Evolutionary conservation across 2,888 invertebrate species (phyloP).

Genomic region (Dolichopus griseipennis): DNA sequence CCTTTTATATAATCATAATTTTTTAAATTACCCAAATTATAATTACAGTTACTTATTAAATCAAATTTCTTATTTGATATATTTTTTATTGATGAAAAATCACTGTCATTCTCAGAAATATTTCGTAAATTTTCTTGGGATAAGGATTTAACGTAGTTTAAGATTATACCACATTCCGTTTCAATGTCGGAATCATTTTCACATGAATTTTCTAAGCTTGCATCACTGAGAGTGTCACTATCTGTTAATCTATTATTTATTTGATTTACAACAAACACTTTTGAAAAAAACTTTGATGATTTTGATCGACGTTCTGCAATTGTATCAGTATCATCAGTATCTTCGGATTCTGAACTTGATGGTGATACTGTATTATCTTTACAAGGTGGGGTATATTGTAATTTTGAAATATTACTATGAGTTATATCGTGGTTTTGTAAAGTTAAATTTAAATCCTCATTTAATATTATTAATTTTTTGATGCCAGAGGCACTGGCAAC

Average conservation of each 20-base stretch:
- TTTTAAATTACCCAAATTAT: slow-evolving; percentile 19
- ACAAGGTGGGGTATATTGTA: slow-evolving; percentile 36
- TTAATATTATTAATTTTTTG: slow-evolving; percentile 23
- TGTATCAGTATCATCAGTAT: slow-evolving; percentile 49
- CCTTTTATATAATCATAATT: background rate
- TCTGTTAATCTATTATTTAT: slow-evolving; percentile 48
- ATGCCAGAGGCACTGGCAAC: slow-evolving; percentile 28
- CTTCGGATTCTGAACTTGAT: slow-evolving; percentile 41
- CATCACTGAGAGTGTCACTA: slow-evolving; percentile 49
- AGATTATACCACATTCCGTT: slow-evolving; percentile 43
- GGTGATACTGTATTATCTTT: slow-evolving; percentile 19
- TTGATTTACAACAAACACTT: slow-evolving; percentile 61
- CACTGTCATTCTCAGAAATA: slow-evolving; percentile 20
- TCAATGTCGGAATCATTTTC: slow-evolving; percentile 54
- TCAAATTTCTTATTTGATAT: slow-evolving; percentile 29
- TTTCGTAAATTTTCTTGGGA: slow-evolving; percentile 22
- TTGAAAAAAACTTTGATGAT: slow-evolving; percentile 49
- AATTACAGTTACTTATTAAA: slow-evolving; percentile 24
- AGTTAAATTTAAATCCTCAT: slow-evolving; percentile 8
- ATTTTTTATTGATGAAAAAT: slow-evolving; percentile 18
- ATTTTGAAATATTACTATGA: slow-evolving; percentile 31
- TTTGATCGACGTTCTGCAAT: slow-evolving; percentile 48
- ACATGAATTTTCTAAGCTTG: slow-evolving; percentile 50
- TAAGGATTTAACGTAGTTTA: slow-evolving; percentile 37
- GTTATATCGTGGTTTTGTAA: background rate